Evolutionary conservation across 2,113 vertebrate genomes (phyloP).

Genomic region (Sprattus sprattus): DNA sequence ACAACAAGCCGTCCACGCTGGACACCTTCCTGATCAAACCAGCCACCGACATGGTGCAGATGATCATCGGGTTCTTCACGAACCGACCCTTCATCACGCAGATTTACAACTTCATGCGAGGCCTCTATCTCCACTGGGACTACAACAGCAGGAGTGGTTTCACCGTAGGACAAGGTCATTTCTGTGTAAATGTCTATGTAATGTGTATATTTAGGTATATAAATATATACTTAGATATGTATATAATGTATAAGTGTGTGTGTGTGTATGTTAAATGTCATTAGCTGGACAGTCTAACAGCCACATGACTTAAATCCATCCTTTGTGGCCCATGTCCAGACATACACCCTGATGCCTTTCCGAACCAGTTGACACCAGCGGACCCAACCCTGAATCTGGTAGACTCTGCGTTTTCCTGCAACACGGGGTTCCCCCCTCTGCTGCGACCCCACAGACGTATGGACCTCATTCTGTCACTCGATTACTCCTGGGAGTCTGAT

Average conservation of each 20-base stretch:
- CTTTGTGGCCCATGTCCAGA: slow-evolving; percentile 56
- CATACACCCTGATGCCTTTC: slow-evolving; percentile 71
- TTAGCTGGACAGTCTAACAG: no score
- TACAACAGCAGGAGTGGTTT: slow-evolving; percentile 72
- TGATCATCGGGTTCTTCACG: slow-evolving; percentile 70
- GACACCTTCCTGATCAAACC: slow-evolving; percentile 52
- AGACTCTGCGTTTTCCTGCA: slow-evolving; percentile 81
- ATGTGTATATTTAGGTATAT: no score
- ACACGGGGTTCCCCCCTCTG: slow-evolving; percentile 76
- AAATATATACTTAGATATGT: no score
- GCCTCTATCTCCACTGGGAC: slow-evolving; percentile 74
- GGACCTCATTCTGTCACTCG: slow-evolving; percentile 80
- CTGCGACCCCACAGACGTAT: slow-evolving; percentile 75
- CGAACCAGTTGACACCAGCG: slow-evolving; percentile 76
- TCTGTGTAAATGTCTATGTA: no score
- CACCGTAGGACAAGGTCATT: slow-evolving; percentile 73
- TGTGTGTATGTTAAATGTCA: no score
- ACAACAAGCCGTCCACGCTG: slow-evolving; percentile 39
- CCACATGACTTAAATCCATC: no score
- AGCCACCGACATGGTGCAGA: slow-evolving; percentile 54
- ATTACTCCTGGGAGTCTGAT: slow-evolving; percentile 67
- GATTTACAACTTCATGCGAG: slow-evolving; percentile 78
- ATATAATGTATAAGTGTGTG: no score
- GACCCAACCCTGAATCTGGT: slow-evolving; percentile 75
- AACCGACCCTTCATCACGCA: slow-evolving; percentile 71